Base-by-base conservation (phyloP, 64 coral and sea anemone genomes). In the Hydrozoanthus tunicans region DNA sequence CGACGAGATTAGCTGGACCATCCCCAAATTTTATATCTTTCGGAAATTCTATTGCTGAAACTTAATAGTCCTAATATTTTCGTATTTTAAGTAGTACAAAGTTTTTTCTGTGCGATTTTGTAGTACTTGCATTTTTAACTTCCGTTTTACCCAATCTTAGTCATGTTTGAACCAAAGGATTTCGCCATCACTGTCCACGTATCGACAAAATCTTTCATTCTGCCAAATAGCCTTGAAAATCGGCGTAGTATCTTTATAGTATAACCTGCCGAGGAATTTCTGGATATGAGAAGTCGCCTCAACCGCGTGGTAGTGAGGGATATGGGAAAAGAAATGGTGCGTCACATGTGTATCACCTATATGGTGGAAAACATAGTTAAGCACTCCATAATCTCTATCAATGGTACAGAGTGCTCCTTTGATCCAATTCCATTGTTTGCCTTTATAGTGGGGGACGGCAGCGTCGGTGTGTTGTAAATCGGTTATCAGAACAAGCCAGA, bases 151-250 rank as follows among this genome's bases (percentile, higher is more conserved):
- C 4, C 20, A 26, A 0, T 24, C 59, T 80, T 94, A 94, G 58
- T 91, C 93, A n/a, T 94, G 93, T 70, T 91, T 94, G 59, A 84
- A 94, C 93, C 93, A 94, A 23, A 94, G 70, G n/a, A 94, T 67
- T 0, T 90, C 93, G 51, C 93, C 93, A 12, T 61, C 64, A 2
- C 70, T 53, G 51, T 94, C 89, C 9, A 94, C 93, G 59, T 91
- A 94, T 56, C 93, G 93, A 74, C 93, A 94, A 69, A 91, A 94
- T 61, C 72, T 94, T 9, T 77, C 70, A 52, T 89, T 94, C 60
- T 90, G 68, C 93, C 88, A 94, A 62, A 91, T 83, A 23, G 93
- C 86, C 88, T 90, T 94, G 79, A 90, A 90, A 53, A 94, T 90
- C 0, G 79, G 88, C 6, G 93, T 94, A 1, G 62, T 25, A 58